Evolutionary conservation across 2,888 invertebrate genomes (phyloP), one percentile per base, ranked within the genome.

Genomic region (Epiblema foenella): DNA sequence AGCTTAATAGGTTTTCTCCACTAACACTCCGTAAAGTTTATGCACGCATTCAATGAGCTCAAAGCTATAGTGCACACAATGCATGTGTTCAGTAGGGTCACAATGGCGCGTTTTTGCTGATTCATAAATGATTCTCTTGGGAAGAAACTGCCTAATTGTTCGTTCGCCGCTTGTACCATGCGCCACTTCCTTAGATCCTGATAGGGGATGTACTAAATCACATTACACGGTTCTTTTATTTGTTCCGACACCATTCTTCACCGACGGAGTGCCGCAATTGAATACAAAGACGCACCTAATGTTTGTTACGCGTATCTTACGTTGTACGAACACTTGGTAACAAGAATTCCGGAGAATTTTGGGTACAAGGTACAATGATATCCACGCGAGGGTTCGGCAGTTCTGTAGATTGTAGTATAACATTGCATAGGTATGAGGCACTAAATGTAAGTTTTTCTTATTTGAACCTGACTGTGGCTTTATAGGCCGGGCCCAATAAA

Each of bases 171-270:
- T 54, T n/a, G 1, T 29, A 17, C 11, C 46, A 17, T 18, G 20
- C 17, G 24, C 72, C 63, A 37, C 18, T 4, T 10, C 42, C 58
- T 72, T 62, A 68, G 73, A 42, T 69, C 57, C 73, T 75, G 76
- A 76, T 76, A 75, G 71, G 69, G 76, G 73, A 69, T 73, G 75
- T 76, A 75, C 75, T 75, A 77, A 77, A 77, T 77, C 77, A 77
- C 75, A 75, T 75, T 75, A 73, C 74, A 75, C 72, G 77, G 64
- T 73, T 74, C 74, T 75, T 76, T 76, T 75, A 75, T 76, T 75
- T 76, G 76, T 76, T 75, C 73, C 73, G 57, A 64, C 69, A 72
- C 75, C 72, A 76, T 76, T 74, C 75, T 72, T 76, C 72, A 75
- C 73, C 68, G 72, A n/a, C 17, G 58, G 73, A 72, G 73, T 63